Percentiles rank a stretch among this genome's conserved stretches.
Conservation (phyloP, 92 coral and sea anemone genomes). For the Siderastrea siderea region DNA sequence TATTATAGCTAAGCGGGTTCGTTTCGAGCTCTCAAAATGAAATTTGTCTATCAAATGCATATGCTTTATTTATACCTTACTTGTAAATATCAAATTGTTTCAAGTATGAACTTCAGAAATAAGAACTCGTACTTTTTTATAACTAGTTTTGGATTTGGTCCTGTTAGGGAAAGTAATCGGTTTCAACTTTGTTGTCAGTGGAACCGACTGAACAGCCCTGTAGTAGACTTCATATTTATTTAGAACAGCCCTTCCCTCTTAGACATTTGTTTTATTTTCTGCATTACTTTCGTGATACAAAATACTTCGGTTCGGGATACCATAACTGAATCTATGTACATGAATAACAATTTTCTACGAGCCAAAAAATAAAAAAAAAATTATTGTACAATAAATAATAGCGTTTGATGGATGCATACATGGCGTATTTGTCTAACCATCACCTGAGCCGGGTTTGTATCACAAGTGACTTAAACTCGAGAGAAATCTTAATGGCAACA, state of each 20-base stretch:
- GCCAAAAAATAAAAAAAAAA: background rate
- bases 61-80: slow-evolving; percentile 84
- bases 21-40: slow-evolving; percentile 70
- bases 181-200: background rate
- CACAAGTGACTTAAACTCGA: background rate
- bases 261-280: background rate
- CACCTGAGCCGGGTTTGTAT: background rate
- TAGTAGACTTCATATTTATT: background rate
- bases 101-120: slow-evolving; percentile 14
- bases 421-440: background rate
- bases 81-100: slow-evolving; percentile 88
- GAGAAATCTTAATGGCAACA: background rate
- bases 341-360: background rate
- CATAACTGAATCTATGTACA: slow-evolving; percentile 2
- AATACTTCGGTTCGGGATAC: background rate
- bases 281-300: background rate
- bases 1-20: slow-evolving; percentile 60
- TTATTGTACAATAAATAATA: slow-evolving; percentile 15
- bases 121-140: slow-evolving; percentile 5
- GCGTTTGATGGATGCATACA: background rate
- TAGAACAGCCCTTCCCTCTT: background rate
- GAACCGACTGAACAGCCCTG: background rate
- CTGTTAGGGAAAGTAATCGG: background rate
- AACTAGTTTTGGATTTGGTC: background rate
- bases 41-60: slow-evolving; percentile 81